Base-by-base conservation (phyloP, 2,113 vertebrate species). In the Cyprinodon variegatus region DNA sequence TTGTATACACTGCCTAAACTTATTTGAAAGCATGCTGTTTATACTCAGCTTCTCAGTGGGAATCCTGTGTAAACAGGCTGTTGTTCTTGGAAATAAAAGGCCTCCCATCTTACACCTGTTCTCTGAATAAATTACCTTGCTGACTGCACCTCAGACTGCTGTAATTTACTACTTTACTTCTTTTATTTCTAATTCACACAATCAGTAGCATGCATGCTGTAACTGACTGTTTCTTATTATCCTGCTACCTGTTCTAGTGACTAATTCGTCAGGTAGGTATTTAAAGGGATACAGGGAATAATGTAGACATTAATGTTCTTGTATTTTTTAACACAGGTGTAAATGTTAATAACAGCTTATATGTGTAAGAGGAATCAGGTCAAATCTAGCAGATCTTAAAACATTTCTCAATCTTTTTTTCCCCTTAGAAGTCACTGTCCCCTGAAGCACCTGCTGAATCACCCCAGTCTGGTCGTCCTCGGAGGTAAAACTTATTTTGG, bases 401-500 rank as follows among this genome's bases (percentile, higher is more conserved):
- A 29, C 29, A 1, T 29, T 29, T 29, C 29, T 29, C 29, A 29
- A 29, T 29, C 29, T 29, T 29, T 62, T 61, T 13, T 53, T 38
- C 4, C 2, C 36, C 8, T 2, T 41, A 92, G 92, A 90, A 85
- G 60, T 83, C 74, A 0, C 68, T 80, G 0, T 76, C 72, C 29
- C 76, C 80, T 0, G 82, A 78, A 11, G 43, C 59, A 0, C 59
- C 72, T 0, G 37, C 50, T 11, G 79, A 72, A 3, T 82, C 88
- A 0, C 60, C 81, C 68, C 53, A 77, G 13, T 68, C 7, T 6
- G 38, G 11, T 1, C 3, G 46, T 57, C 43, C 60, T 69, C 77
- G 11, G 57, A 89, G 93, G 93, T 94, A 84, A 83, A 70, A 70
- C 43, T 45, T 1, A 13, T 37, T 38, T 0, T 0, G 13, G 17